A percentile compares a stretch with the other conserved stretches of the same genome.
phyloP scores from a whole-genome alignment of 1,140 invertebrate genomes.

The Halotydeus destructor region DNA sequence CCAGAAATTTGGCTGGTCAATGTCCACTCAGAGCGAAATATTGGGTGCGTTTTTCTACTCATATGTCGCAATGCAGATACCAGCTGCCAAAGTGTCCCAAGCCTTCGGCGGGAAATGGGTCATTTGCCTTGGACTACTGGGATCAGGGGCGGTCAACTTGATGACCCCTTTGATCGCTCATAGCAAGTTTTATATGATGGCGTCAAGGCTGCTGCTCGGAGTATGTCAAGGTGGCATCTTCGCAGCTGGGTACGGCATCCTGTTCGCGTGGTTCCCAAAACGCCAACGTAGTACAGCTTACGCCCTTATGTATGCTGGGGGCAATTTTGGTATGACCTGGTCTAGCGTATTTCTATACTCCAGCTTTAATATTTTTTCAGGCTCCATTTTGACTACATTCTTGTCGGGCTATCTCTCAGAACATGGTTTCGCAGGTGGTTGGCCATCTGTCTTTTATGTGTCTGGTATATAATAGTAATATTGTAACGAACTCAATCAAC shows the following conservation, averaged over 20 bases:
- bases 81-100: conserved; percentile 54
- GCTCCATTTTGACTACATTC: conserved; percentile 20
- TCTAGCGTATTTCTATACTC: no score
- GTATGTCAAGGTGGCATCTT: conserved; percentile 20
- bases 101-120: conserved; percentile 44
- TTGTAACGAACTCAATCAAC: no score
- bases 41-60: conserved; percentile 67
- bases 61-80: conserved; percentile 57
- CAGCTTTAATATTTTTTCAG: conserved; percentile 15
- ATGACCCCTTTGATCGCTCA: conserved; percentile 13
- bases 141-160: conserved; percentile 9
- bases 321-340: no score
- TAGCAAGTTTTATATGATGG: conserved; percentile 6
- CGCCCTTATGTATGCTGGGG: no score
- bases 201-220: conserved; percentile 9
- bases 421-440: conserved; percentile 14
- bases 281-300: conserved; percentile 12
- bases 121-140: conserved; percentile 29
- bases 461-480: no score
- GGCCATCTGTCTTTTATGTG: conserved; percentile 17
- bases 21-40: conserved; percentile 30
- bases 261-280: conserved; percentile 18
- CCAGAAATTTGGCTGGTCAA: no score
- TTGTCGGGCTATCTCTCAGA: conserved; percentile 13
- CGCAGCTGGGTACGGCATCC: conserved; percentile 23